phyloP scores from a whole-genome alignment of 2,113 vertebrate genomes.

The Xerus inauris region DNA sequence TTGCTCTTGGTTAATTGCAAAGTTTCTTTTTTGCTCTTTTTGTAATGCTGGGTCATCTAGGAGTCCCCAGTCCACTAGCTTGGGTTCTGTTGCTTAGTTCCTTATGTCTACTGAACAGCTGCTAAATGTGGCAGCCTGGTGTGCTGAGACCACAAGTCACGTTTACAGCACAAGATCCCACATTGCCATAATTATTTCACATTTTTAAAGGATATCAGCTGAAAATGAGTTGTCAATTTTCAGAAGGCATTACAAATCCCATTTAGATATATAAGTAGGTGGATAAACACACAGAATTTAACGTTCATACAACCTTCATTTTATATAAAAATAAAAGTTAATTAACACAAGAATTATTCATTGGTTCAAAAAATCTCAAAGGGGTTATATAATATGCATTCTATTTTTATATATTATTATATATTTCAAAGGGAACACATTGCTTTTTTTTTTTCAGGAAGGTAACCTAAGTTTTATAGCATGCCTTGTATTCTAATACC shows the following conservation, averaged over 20 bases:
- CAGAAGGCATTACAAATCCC: not conserved
- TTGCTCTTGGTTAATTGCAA: constrained; percentile 55
- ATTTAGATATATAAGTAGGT: not conserved
- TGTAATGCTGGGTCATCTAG: constrained; percentile 54
- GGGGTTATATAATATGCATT: not conserved
- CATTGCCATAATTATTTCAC: constrained; percentile 37
- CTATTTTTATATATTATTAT: constrained; percentile 44
- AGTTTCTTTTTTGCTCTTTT: not conserved
- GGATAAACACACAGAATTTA: not conserved
- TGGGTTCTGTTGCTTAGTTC: not conserved
- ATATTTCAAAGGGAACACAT: constrained; percentile 21
- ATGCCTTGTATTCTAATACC: not conserved
- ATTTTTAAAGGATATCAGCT: constrained; percentile 42
- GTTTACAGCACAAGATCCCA: not conserved
- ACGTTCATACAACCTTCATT: not conserved
- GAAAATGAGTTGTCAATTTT: constrained; percentile 47
- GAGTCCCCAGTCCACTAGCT: constrained; percentile 47
- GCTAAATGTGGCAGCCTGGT: constrained; percentile 54
- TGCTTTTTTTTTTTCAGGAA: not conserved
- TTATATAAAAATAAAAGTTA: constrained; percentile 21
- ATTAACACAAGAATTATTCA: constrained; percentile 47
- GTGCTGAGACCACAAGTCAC: constrained; percentile 41
- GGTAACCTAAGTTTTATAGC: constrained; percentile 22
- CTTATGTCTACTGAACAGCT: constrained; percentile 67
- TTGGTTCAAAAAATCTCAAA: constrained; percentile 10